These are phyloP conservation scores for Diabrotica virgifera DNA, from an alignment of 1,140 invertebrate genomes.

Conservation along the genomic window DNA sequence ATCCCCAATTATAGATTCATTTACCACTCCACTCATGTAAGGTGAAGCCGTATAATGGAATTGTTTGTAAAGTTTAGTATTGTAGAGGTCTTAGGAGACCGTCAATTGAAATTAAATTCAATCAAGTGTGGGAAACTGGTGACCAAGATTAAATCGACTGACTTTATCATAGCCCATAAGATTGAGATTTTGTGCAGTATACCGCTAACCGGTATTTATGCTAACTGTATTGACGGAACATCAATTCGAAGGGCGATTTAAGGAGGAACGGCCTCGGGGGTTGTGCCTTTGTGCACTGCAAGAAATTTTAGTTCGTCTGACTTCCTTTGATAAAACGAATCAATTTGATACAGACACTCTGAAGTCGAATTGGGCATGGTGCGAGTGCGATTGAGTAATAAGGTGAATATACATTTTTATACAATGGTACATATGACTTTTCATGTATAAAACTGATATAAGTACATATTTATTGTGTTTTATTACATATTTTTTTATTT, in stretches of 20 bases:
- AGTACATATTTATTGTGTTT: too few species aligned
- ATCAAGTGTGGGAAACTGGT: neutral
- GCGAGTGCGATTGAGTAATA: too few species aligned
- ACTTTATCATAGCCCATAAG: neutral
- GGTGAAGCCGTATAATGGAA: neutral
- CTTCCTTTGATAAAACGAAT: neutral
- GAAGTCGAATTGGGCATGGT: neutral
- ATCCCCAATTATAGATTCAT: too few species aligned
- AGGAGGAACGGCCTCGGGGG: neutral
- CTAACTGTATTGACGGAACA: neutral
- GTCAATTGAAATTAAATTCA: conserved; percentile 1
- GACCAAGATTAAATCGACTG: neutral
- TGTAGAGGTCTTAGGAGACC: neutral
- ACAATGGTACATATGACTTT: too few species aligned
- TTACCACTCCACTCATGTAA: too few species aligned
- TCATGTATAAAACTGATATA: too few species aligned
- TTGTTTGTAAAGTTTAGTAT: neutral
- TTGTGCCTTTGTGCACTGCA: neutral
- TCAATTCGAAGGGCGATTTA: neutral
- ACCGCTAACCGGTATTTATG: neutral
- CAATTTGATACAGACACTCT: neutral
- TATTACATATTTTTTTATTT: too few species aligned
- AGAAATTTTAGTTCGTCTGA: neutral
- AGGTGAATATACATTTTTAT: too few species aligned
- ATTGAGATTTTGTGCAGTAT: conserved; percentile 1